Conservation (phyloP, 2,113 vertebrate genomes). For the Azemiops feae region DNA sequence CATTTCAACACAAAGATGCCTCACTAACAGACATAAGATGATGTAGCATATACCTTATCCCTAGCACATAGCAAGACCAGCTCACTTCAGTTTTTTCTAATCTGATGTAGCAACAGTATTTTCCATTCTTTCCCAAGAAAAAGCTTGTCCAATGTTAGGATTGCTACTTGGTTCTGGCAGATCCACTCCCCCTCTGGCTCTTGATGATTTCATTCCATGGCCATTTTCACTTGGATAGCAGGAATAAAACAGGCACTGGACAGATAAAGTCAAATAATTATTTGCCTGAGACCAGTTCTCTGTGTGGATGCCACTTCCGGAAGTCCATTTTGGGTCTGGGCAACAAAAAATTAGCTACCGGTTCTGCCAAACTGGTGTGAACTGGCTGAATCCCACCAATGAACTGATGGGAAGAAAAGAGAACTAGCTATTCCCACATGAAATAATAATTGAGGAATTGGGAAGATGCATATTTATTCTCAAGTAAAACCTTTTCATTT, state of each 20-base stretch:
- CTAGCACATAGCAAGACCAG: not conserved
- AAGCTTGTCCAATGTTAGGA: not conserved
- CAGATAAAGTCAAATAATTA: too few relatives aligned
- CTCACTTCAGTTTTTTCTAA: not conserved
- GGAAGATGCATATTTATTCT: not conserved
- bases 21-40: not conserved
- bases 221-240: not conserved
- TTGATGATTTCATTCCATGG: not conserved
- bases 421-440: not conserved
- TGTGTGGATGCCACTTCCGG: too few relatives aligned
- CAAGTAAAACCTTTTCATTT: not conserved
- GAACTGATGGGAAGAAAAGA: not conserved
- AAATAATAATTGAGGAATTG: not conserved
- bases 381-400: too few relatives aligned
- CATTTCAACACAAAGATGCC: not conserved
- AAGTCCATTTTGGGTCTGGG: too few relatives aligned
- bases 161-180: not conserved
- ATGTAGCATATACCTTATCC: not conserved
- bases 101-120: not conserved
- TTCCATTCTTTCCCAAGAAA: not conserved
- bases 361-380: too few relatives aligned
- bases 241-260: not conserved
- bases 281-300: too few relatives aligned
- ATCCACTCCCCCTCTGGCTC: not conserved
- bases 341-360: too few relatives aligned